Percentiles rank a stretch among this genome's conserved stretches.
Conservation (phyloP, 1,140 invertebrate species). For the Rhynchophorus ferrugineus region DNA sequence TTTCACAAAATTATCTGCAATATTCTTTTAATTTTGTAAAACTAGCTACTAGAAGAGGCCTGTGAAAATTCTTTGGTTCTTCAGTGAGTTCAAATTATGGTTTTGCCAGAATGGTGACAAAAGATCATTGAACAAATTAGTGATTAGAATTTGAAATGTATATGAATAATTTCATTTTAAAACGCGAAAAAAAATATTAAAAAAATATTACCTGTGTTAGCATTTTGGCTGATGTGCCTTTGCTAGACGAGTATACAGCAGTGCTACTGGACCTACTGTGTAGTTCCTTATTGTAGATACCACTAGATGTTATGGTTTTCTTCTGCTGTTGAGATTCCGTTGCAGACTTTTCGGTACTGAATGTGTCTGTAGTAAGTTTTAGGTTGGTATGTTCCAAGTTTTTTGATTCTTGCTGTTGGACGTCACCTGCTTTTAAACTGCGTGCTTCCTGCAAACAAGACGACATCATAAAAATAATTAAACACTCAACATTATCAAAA, state of each 20-base stretch:
- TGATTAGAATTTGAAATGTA: too few species aligned
- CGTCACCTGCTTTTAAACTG: constrained; percentile 71
- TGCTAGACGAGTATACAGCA: constrained; percentile 55
- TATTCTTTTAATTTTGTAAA: too few species aligned
- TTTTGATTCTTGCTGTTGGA: constrained; percentile 74
- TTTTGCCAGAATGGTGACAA: too few species aligned
- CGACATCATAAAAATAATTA: background rate
- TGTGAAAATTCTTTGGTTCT: too few species aligned
- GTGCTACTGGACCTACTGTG: constrained; percentile 64
- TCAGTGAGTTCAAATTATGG: too few species aligned
- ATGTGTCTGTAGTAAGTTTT: constrained; percentile 76
- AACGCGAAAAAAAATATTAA: too few species aligned
- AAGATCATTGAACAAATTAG: too few species aligned
- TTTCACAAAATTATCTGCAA: too few species aligned
- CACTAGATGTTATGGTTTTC: constrained; percentile 70
- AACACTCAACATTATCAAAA: too few species aligned
- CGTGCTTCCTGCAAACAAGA: constrained; percentile 61
- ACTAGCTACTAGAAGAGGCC: too few species aligned
- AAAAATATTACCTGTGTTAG: constrained; percentile 30
- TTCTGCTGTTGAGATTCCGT: constrained; percentile 75
- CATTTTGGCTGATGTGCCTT: constrained; percentile 44
- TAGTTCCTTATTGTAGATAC: constrained; percentile 72
- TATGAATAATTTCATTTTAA: too few species aligned
- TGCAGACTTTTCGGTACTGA: constrained; percentile 77
- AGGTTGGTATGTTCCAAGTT: constrained; percentile 64